A percentile compares a stretch with the other conserved stretches of the same genome.
Conservation (phyloP, 2,888 invertebrate species). For the Noctua comes region DNA sequence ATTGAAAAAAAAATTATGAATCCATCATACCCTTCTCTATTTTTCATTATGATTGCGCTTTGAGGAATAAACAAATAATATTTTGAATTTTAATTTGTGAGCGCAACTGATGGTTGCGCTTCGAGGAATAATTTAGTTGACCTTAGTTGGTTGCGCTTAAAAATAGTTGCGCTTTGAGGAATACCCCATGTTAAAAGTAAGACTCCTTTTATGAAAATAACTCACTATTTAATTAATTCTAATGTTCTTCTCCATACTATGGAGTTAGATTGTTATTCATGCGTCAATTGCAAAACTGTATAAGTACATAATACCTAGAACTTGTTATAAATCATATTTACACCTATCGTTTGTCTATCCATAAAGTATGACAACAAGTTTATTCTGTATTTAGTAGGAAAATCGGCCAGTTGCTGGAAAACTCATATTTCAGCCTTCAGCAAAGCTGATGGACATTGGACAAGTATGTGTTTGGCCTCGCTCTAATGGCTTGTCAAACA, state of each 20-base stretch:
- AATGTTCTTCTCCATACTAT: not conserved
- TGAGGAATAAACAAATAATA: no score
- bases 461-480: slow-evolving; percentile 72
- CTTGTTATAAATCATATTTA: slow-evolving; percentile 38
- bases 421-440: slow-evolving; percentile 63
- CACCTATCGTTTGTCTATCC: slow-evolving; percentile 33
- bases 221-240: slow-evolving; percentile 10
- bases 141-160: no score
- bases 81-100: no score
- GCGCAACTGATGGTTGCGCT: no score
- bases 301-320: slow-evolving; percentile 8
- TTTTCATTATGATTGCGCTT: no score
- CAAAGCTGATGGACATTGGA: slow-evolving; percentile 47
- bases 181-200: not conserved
- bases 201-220: not conserved
- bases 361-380: slow-evolving; percentile 46
- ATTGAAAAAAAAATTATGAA: no score
- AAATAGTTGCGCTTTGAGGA: no score
- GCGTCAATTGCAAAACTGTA: slow-evolving; percentile 21
- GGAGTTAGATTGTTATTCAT: not conserved
- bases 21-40: no score
- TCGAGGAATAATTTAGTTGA: no score
- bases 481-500: slow-evolving; percentile 87
- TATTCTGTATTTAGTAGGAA: slow-evolving; percentile 50
- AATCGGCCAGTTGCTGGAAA: slow-evolving; percentile 54